Evolutionary conservation across 2,113 vertebrate species (phyloP).

Genomic region (Cyrtonyx montezumae): DNA sequence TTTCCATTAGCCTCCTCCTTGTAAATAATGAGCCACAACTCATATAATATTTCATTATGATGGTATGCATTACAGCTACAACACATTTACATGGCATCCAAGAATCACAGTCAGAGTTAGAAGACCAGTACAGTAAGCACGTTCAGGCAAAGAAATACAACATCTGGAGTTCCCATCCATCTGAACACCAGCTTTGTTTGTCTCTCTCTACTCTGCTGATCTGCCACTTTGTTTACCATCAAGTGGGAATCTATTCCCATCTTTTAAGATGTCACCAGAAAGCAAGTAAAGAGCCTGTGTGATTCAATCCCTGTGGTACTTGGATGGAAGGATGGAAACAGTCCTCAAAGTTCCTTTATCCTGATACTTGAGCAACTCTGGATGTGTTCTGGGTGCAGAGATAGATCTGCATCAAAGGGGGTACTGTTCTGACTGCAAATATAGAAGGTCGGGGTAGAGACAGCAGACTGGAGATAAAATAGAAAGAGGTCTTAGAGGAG

Average conservation of each 20-base stretch:
- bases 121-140: fast-evolving
- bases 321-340: neutral
- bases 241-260: neutral
- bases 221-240: neutral
- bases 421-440: neutral
- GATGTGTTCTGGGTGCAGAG: neutral
- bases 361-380: neutral
- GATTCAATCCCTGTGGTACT: neutral
- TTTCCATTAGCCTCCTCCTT: neutral
- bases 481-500: neutral
- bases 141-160: neutral
- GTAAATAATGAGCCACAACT: neutral
- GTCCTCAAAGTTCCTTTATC: neutral
- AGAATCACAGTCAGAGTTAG: neutral
- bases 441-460: neutral
- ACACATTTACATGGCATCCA: neutral
- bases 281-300: neutral
- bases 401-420: neutral
- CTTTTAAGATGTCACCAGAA: neutral
- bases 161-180: neutral
- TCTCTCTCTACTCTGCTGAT: neutral
- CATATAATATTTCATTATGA: neutral
- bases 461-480: neutral
- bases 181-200: neutral
- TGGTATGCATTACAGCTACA: neutral